Percentiles rank a stretch among this genome's conserved stretches.
Conservation (phyloP, 2,113 vertebrate genomes). For the Oxygymnocypris stewartii region DNA sequence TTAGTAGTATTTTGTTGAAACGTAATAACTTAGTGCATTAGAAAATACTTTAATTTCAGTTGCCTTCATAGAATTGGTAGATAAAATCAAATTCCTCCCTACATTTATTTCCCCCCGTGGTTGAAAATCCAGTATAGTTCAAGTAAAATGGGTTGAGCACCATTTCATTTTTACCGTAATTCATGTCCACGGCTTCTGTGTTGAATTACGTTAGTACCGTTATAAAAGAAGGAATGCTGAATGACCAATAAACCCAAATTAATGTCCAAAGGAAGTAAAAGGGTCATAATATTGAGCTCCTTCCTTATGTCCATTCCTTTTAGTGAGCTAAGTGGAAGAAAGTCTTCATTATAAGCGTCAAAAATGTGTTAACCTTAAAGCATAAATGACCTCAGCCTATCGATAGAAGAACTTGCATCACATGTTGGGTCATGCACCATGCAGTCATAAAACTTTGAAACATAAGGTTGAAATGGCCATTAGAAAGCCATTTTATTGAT, state of each 20-base stretch:
- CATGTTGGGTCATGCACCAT: constrained; percentile 47
- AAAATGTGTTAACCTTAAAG: constrained; percentile 53
- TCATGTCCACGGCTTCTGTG: constrained; percentile 49
- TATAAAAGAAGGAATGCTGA: constrained; percentile 52
- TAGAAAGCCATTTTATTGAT: constrained; percentile 58
- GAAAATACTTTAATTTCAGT: neutral
- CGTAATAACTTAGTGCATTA: neutral
- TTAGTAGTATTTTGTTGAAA: neutral
- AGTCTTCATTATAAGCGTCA: constrained; percentile 63
- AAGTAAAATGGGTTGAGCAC: neutral
- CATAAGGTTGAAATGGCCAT: constrained; percentile 57
- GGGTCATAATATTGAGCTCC: constrained; percentile 56
- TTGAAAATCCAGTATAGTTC: neutral
- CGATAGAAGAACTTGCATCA: constrained; percentile 57
- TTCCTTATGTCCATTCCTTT: constrained; percentile 53
- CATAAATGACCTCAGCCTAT: constrained; percentile 64
- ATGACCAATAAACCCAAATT: constrained; percentile 44
- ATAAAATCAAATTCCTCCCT: neutral
- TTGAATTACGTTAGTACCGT: constrained; percentile 62
- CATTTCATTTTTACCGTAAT: constrained; percentile 36
- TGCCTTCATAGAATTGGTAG: neutral
- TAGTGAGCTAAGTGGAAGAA: constrained; percentile 61
- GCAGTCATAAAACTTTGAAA: constrained; percentile 62
- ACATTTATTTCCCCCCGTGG: neutral
- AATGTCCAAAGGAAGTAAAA: constrained; percentile 39